Evolutionary conservation across 2,113 vertebrate genomes (phyloP).

Genomic region (Oncorhynchus mykiss): DNA sequence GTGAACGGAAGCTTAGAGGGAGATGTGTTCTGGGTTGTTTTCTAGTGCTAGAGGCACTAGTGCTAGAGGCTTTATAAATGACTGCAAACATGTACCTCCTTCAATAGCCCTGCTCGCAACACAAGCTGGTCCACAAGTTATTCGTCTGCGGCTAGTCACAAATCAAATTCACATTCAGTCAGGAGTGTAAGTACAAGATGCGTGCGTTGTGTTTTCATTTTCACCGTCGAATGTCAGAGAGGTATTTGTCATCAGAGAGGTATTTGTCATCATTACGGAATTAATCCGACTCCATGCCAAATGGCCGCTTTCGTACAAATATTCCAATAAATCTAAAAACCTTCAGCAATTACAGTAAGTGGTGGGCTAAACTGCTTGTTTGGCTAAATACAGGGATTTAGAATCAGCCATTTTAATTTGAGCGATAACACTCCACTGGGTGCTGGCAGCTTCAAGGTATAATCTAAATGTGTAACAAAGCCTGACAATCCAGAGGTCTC

Average conservation of each 20-base stretch:
- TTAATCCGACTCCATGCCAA: slow-evolving; percentile 63
- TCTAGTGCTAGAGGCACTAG: too few relatives aligned
- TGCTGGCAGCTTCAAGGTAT: slow-evolving; percentile 67
- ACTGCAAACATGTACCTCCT: neutral
- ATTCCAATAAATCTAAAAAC: slow-evolving; percentile 67
- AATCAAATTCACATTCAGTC: slow-evolving; percentile 26
- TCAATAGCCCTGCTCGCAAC: too few relatives aligned
- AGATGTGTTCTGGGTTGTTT: neutral
- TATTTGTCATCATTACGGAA: slow-evolving; percentile 66
- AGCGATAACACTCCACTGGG: slow-evolving; percentile 62
- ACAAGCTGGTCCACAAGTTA: too few relatives aligned
- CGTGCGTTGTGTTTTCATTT: slow-evolving; percentile 34
- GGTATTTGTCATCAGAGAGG: slow-evolving; percentile 54
- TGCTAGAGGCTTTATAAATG: neutral
- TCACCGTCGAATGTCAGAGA: slow-evolving; percentile 45
- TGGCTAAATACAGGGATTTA: slow-evolving; percentile 71
- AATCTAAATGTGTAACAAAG: slow-evolving; percentile 74
- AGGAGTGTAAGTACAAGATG: slow-evolving; percentile 22
- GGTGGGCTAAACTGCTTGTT: slow-evolving; percentile 66
- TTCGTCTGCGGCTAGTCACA: slow-evolving; percentile 16
- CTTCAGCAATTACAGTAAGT: slow-evolving; percentile 67
- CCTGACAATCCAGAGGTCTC: slow-evolving; percentile 65
- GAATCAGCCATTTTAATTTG: slow-evolving; percentile 71
- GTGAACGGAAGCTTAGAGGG: slow-evolving; percentile 13
- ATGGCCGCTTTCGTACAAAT: slow-evolving; percentile 56